Percentiles rank a stretch among this genome's conserved stretches.
These are phyloP conservation scores for Popillia japonica DNA, from an alignment of 1,140 invertebrate genomes.

Conservation along the genomic window DNA sequence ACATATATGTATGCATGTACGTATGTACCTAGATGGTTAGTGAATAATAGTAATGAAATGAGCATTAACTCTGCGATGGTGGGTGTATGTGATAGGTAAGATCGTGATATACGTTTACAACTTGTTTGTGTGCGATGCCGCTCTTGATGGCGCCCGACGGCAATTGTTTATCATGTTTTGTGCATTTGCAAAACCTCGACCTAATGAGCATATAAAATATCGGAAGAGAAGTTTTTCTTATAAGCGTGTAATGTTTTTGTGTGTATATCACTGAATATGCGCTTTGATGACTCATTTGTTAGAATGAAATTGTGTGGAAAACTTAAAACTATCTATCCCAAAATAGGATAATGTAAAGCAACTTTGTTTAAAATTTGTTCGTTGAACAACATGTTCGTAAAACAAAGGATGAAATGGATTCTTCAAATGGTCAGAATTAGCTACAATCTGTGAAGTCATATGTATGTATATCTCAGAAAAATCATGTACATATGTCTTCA, in stretches of 20 bases:
- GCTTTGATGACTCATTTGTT: background rate
- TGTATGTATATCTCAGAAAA: too few relatives aligned
- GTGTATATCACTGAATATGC: too few relatives aligned
- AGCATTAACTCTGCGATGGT: background rate
- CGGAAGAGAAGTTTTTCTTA: background rate
- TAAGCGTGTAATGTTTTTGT: too few relatives aligned
- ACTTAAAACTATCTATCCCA: too few relatives aligned
- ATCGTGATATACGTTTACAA: conserved; percentile 6
- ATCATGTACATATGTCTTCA: too few relatives aligned
- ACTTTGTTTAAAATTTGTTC: too few relatives aligned
- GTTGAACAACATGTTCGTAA: too few relatives aligned
- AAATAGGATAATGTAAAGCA: too few relatives aligned
- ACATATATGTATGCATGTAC: background rate
- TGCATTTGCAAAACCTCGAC: background rate
- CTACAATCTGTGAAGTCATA: too few relatives aligned
- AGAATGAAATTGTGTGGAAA: background rate
- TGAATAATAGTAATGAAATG: conserved; percentile 12
- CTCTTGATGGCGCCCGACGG: background rate
- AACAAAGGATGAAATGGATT: too few relatives aligned
- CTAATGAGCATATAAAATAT: conserved; percentile 7
- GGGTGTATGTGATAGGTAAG: conserved; percentile 2
- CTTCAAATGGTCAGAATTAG: too few relatives aligned
- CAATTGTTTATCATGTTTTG: conserved; percentile 7
- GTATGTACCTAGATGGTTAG: background rate
- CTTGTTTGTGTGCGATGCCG: conserved; percentile 4